Evolutionary conservation across 2,113 vertebrate genomes (phyloP).

Genomic region (Pseudopipra pipra): DNA sequence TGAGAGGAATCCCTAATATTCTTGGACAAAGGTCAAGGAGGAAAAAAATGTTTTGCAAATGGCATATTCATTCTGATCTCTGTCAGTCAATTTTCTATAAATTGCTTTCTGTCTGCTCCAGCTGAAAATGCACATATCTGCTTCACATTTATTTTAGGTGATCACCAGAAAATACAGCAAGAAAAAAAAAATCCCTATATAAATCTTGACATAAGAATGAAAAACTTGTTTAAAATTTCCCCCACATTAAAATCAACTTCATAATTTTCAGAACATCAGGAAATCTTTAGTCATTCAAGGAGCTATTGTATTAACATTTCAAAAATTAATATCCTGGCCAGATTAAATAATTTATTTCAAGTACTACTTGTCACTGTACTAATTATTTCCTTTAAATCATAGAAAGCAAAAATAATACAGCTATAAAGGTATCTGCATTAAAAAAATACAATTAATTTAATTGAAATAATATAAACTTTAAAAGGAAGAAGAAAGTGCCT

Average conservation of each 20-base stretch:
- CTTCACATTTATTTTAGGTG: not conserved
- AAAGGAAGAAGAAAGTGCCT: not conserved
- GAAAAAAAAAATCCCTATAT: not conserved
- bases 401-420: not conserved
- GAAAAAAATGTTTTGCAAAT: not conserved
- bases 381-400: slow-evolving; percentile 1
- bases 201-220: not conserved
- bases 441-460: not conserved
- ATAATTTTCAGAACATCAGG: not conserved
- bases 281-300: not conserved
- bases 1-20: not conserved
- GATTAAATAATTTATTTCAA: slow-evolving; percentile 28
- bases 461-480: not conserved
- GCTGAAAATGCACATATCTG: not conserved
- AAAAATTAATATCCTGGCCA: not conserved
- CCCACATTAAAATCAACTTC: not conserved
- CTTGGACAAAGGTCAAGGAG: not conserved
- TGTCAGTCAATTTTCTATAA: not conserved
- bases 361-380: not conserved
- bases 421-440: not conserved
- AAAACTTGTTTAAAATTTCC: not conserved
- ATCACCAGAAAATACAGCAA: not conserved
- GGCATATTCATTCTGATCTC: not conserved
- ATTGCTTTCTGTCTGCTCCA: not conserved
- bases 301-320: not conserved